Evolutionary conservation across 1,140 invertebrate genomes (phyloP), one percentile per base, ranked within the genome.

Genomic region (Tetramorium parvispinum): DNA sequence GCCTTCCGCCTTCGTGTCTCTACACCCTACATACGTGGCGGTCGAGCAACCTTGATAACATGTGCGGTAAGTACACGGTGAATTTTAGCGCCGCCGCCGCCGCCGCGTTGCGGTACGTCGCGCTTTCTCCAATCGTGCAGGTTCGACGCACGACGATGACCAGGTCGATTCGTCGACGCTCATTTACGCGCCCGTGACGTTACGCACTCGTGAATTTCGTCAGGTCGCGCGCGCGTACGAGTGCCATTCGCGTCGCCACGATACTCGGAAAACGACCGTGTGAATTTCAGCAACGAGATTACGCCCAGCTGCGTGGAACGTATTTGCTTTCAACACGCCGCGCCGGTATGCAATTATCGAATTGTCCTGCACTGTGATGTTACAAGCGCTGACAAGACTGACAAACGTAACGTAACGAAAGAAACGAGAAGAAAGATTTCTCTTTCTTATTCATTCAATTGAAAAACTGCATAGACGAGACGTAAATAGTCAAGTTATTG

Each of bases 21-120:
- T 51, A 77, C 63, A 32, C 0, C 3, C 32, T 87, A 89, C 88
- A 73, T 89, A 89, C 88, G 88, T 89, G 86, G 85, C 86, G n/a
- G 51, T 5, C 61, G 43, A 37, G 59, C 53, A 21, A 8, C 21
- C 55, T 32, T 6, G 40, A 55, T 87, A 85, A 90, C 65, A 91
- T 91, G 89, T 91, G 89, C 82, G 89, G 89, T 91, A 59, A 91
- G 89, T 90, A 57, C 53, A 21, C 16, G 7, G 11, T 1, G 24
- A 46, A 63, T 55, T 32, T 43, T 13, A 3, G 0, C 43, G 18
- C 53, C 37, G 27, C n/a, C 13, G 4, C 24, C 16, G 7, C 16
- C 18, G 3, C 16, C 8, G 27, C 27, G 27, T 32, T 32, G 27
- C 27, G 27, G 27, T 32, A 32, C 32, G 32, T 32, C 32, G 32